Base-by-base conservation (phyloP, 2,797 vertebrate genomes). In the Choloepus didactylus region DNA sequence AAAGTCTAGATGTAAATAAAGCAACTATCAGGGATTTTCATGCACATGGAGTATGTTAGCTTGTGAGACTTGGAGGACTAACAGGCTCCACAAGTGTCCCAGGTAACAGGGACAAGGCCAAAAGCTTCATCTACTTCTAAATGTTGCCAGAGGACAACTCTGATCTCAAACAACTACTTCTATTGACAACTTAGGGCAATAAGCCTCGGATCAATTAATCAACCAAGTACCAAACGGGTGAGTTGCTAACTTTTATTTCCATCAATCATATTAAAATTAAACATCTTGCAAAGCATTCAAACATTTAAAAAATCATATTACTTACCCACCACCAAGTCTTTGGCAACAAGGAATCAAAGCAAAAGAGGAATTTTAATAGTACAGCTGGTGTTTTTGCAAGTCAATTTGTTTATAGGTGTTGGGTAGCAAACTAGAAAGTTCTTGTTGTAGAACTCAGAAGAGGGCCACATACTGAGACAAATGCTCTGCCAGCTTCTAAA, bases 291-390 rank as follows among this genome's bases (percentile, higher is more conserved):
- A 72, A 95, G 49, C 92, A 60, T 31, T 96, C 59, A 82, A 81
- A 90, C 70, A 75, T 91, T 95, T 93, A 35, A 95, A 85, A 79
- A 96, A 95, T 90, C 69, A 7, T 81, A 79, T 87, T 96, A 83
- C 59, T 89, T 91, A 77, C 41, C 35, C 51, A 87, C 27, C 70
- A 96, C 72, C 66, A 44, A 90, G 9, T 85, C 79, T 76, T 89
- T 95, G 92, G 93, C 91, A 97, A 56, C 31, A 73, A 95, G 87
- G 29, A 96, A 94, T 93, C 76, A 86, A 94, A 94, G 76, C 89
- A 79, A 93, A 82, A 89, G 89, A 93, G 16, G 59, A 67, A 91
- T 91, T 92, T 94, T 93, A 87, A 95, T 97, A 94, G 49, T 27
- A 87, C n/a, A 94, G 70, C 93, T 94, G 93, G 79, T 85, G 44